A percentile compares a stretch with the other conserved stretches of the same genome.
Conservation (phyloP, 2,888 invertebrate genomes). For the Perizoma affinitatum region DNA sequence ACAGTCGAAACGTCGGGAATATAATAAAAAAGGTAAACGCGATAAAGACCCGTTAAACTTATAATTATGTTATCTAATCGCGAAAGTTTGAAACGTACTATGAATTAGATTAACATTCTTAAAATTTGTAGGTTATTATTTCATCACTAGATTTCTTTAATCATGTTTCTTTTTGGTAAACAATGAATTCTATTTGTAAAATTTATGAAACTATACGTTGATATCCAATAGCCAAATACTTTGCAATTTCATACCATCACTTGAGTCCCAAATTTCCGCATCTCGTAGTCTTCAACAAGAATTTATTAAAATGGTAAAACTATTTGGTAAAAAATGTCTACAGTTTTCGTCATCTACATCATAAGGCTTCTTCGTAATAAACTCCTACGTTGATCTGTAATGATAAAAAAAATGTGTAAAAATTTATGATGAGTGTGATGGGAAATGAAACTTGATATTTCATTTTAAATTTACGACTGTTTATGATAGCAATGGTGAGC, state of each 20-base stretch:
- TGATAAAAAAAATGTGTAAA: slow-evolving; percentile 42
- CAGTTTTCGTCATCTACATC: slow-evolving; percentile 73
- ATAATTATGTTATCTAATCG: too few species aligned
- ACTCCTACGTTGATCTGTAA: slow-evolving; percentile 83
- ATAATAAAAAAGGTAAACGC: too few species aligned
- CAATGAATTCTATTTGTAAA: slow-evolving; percentile 25
- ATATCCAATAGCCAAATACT: slow-evolving; percentile 53
- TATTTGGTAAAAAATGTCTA: slow-evolving; percentile 80
- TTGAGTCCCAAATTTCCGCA: slow-evolving; percentile 77
- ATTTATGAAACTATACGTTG: slow-evolving; percentile 32
- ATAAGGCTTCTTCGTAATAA: slow-evolving; percentile 83
- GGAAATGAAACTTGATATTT: slow-evolving; percentile 29
- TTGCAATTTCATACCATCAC: slow-evolving; percentile 48
- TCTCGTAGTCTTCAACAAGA: slow-evolving; percentile 72
- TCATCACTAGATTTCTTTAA: slow-evolving; percentile 13
- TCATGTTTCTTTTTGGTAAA: slow-evolving; percentile 18
- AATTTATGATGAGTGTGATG: slow-evolving; percentile 22
- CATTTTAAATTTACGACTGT: slow-evolving; percentile 30
- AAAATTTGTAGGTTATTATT: slow-evolving; percentile 17
- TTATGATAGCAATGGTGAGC: slow-evolving; percentile 17
- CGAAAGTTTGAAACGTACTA: too few species aligned
- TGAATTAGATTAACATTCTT: not conserved
- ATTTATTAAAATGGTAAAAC: slow-evolving; percentile 67
- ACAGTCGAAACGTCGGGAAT: too few species aligned
- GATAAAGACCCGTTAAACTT: too few species aligned